These are phyloP conservation scores for Saccopteryx leptura DNA, from an alignment of 2,113 vertebrate species.

Conservation along the genomic window DNA sequence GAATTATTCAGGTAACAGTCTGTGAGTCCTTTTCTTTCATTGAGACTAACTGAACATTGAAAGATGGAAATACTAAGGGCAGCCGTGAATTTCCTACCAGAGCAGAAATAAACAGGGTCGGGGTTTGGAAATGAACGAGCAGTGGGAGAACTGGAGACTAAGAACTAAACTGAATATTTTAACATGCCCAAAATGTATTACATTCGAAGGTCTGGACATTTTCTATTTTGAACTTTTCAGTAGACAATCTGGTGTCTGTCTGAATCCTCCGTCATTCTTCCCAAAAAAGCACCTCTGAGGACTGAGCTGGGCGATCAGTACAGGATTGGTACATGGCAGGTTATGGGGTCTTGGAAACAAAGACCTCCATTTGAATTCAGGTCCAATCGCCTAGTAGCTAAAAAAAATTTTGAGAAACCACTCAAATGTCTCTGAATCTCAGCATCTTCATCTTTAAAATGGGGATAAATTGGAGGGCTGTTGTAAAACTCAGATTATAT, in stretches of 20 bases:
- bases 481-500: neutral
- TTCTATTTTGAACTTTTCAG: constrained; percentile 28
- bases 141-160: neutral
- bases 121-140: neutral
- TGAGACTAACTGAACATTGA: constrained; percentile 6
- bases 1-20: no score
- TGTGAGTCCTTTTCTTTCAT: neutral
- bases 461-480: neutral
- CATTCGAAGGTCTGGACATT: neutral
- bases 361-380: neutral
- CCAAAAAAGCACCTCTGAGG: neutral
- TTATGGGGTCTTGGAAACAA: neutral
- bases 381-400: neutral
- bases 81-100: neutral
- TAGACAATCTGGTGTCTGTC: neutral
- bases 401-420: neutral
- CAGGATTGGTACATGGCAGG: neutral
- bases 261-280: neutral
- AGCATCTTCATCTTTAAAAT: neutral
- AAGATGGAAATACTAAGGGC: neutral
- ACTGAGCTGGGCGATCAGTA: neutral
- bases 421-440: neutral
- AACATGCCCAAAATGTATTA: neutral
- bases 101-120: neutral
- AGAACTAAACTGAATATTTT: neutral